A percentile compares a stretch with the other conserved stretches of the same genome.
phyloP scores from a whole-genome alignment of 2,113 vertebrate genomes.

The Carassius gibelio region DNA sequence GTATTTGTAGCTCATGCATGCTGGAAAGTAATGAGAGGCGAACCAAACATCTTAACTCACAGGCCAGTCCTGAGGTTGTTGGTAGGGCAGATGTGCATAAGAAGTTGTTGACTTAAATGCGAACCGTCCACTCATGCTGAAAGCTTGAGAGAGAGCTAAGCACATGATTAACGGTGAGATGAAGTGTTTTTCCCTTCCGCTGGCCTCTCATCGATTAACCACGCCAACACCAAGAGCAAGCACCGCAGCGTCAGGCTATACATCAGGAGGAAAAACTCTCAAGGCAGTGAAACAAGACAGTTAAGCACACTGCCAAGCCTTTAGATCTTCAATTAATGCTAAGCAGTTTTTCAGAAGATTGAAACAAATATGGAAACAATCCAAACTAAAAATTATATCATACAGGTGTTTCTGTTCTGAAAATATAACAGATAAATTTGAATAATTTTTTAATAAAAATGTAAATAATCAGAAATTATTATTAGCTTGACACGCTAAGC shows the following conservation, averaged over 20 bases:
- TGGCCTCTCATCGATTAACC: conserved; percentile 47
- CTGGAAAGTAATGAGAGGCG: not conserved
- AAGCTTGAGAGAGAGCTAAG: conserved; percentile 4
- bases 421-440: too few relatives aligned
- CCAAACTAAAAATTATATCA: not conserved
- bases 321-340: not conserved
- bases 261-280: not conserved
- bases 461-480: too few relatives aligned
- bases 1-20: not conserved
- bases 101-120: conserved; percentile 18
- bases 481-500: not conserved
- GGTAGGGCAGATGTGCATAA: conserved; percentile 15
- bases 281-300: not conserved
- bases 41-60: not conserved
- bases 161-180: conserved; percentile 50
- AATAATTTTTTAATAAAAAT: too few relatives aligned
- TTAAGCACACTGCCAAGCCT: not conserved
- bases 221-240: not conserved
- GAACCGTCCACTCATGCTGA: not conserved
- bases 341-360: not conserved
- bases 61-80: not conserved
- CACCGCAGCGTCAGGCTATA: not conserved
- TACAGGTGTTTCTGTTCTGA: not conserved
- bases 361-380: not conserved
- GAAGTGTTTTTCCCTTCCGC: not conserved